Evolutionary conservation across 2,888 invertebrate genomes (phyloP).

Genomic region (Ellobium chinense): DNA sequence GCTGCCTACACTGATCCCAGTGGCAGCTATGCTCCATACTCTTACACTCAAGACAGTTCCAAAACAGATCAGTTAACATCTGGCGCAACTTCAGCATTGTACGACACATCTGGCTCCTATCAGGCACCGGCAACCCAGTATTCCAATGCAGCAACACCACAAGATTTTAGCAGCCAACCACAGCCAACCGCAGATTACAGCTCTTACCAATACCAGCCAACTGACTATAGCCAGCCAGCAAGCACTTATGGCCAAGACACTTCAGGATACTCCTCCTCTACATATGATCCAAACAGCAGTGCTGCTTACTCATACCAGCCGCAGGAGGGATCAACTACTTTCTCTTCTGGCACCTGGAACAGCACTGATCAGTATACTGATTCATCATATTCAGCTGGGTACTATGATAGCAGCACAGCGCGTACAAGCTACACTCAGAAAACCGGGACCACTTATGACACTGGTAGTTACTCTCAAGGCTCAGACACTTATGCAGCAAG

Average conservation of each 20-base stretch:
- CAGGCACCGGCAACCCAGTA: neutral
- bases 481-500: neutral
- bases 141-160: neutral
- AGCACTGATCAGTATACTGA: conserved; percentile 16
- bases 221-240: neutral
- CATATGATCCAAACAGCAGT: neutral
- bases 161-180: neutral
- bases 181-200: neutral
- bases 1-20: neutral
- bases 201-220: neutral
- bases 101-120: neutral
- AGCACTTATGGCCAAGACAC: neutral
- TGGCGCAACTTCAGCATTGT: neutral
- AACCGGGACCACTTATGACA: neutral
- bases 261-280: neutral
- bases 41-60: neutral
- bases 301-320: conserved; percentile 5
- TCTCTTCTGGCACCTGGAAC: neutral
- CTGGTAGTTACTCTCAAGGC: neutral
- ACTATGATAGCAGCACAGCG: neutral
- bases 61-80: neutral
- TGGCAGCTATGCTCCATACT: neutral
- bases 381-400: neutral
- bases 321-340: neutral
- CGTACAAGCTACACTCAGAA: neutral